A percentile compares a stretch with the other conserved stretches of the same genome.
These are phyloP conservation scores for Ophioderma brevispina DNA, from an alignment of 35 echinoderm and acorn worm species.

Conservation along the genomic window DNA sequence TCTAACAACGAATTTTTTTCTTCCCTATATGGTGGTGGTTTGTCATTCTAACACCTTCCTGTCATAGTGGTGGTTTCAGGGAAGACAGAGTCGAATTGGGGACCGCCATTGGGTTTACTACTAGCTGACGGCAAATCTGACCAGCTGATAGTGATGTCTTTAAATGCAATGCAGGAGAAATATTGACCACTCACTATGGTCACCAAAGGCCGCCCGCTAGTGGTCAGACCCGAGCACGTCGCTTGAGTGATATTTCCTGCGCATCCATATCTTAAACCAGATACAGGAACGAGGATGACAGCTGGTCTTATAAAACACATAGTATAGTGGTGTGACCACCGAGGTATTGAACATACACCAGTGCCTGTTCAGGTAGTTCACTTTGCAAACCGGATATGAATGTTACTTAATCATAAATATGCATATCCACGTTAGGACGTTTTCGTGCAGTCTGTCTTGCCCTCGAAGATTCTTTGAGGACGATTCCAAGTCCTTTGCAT, in stretches of 20 bases:
- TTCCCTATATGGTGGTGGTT: no score
- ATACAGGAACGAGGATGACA: constrained; percentile 81
- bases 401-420: constrained; percentile 49
- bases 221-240: constrained; percentile 62
- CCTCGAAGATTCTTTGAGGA: constrained; percentile 74
- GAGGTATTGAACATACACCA: constrained; percentile 98
- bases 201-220: constrained; percentile 85
- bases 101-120: no score
- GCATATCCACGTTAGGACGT: constrained; percentile 77
- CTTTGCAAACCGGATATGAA: constrained; percentile 86
- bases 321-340: constrained; percentile 97
- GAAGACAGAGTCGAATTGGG: no score
- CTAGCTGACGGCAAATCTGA: constrained; percentile 58
- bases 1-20: no score
- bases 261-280: constrained; percentile 89
- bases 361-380: constrained; percentile 95
- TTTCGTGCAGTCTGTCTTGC: neutral
- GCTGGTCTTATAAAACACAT: constrained; percentile 95
- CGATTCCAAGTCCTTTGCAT: constrained; percentile 89
- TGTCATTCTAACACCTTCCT: no score
- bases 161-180: constrained; percentile 91
- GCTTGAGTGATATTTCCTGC: constrained; percentile 45
- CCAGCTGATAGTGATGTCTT: constrained; percentile 74
- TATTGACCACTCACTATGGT: constrained; percentile 79
- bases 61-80: no score